phyloP scores from a whole-genome alignment of 2,888 invertebrate genomes.

The Dryobota labecula region DNA sequence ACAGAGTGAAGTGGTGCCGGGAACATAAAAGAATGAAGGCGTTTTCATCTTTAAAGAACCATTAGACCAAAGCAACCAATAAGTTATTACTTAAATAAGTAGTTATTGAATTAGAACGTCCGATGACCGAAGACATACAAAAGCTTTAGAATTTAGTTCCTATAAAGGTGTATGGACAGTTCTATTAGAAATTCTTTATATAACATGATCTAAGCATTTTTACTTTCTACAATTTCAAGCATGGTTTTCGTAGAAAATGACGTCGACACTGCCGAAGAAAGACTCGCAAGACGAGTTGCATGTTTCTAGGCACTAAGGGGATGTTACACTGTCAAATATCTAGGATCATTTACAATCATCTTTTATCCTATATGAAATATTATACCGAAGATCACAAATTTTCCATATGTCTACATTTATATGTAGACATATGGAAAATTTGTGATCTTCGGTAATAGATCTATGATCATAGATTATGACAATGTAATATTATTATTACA shows the following conservation, averaged over 20 bases:
- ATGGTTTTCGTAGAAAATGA: conserved; percentile 32
- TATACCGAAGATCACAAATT: not conserved
- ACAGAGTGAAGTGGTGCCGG: no score
- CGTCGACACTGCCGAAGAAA: conserved; percentile 8
- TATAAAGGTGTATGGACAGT: conserved; percentile 18
- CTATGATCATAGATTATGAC: no score
- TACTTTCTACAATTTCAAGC: conserved; percentile 52
- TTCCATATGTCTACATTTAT: not conserved
- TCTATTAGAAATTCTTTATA: conserved; percentile 43
- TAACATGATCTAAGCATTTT: conserved; percentile 27
- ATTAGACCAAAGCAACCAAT: not conserved
- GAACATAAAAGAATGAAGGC: no score
- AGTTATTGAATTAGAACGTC: not conserved
- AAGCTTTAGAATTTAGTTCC: conserved; percentile 16
- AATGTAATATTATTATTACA: no score
- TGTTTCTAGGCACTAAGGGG: not conserved
- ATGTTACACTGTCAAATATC: not conserved
- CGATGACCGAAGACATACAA: conserved; percentile 35
- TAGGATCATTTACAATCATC: not conserved
- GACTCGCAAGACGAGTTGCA: not conserved
- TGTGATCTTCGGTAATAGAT: no score
- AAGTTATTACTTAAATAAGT: not conserved
- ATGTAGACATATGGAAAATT: no score
- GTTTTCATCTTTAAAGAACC: not conserved
- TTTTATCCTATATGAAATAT: not conserved